These are phyloP conservation scores for Phocoena phocoena DNA, from an alignment of 2,113 vertebrate genomes.

Conservation along the genomic window DNA sequence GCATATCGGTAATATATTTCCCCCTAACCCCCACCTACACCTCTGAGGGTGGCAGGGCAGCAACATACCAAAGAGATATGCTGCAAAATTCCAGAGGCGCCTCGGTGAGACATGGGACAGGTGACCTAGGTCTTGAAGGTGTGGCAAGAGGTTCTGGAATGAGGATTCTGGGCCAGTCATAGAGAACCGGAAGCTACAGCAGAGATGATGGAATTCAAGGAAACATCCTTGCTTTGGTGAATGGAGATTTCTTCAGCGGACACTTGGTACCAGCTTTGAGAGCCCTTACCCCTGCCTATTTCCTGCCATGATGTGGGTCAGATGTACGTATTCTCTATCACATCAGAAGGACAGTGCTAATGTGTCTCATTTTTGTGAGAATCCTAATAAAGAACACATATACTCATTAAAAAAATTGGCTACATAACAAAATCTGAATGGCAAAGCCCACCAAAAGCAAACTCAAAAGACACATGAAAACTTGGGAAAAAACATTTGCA, in stretches of 20 bases:
- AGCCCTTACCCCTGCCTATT: not conserved
- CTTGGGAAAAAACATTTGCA: not conserved
- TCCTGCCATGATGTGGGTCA: not conserved
- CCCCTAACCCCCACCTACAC: accelerated
- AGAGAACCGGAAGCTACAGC: not conserved
- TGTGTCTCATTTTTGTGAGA: not conserved
- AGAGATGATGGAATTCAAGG: not conserved
- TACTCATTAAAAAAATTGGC: not conserved
- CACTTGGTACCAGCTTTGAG: not conserved
- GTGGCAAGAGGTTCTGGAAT: too few species aligned
- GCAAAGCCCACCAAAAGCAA: not conserved
- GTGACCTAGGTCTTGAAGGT: too few species aligned
- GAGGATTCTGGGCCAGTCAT: too few species aligned
- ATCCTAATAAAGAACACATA: constrained; percentile 53
- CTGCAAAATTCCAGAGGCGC: not conserved
- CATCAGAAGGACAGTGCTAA: not conserved
- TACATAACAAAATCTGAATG: not conserved
- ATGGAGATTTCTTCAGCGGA: not conserved
- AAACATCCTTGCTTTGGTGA: not conserved
- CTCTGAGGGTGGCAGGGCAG: not conserved
- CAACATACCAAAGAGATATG: not conserved
- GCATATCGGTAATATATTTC: not conserved
- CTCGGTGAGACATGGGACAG: too few species aligned
- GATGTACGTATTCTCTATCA: not conserved
- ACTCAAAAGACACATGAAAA: not conserved